Evolutionary conservation across 2,113 vertebrate species (phyloP).

Genomic region (Xiphophorus maculatus): DNA sequence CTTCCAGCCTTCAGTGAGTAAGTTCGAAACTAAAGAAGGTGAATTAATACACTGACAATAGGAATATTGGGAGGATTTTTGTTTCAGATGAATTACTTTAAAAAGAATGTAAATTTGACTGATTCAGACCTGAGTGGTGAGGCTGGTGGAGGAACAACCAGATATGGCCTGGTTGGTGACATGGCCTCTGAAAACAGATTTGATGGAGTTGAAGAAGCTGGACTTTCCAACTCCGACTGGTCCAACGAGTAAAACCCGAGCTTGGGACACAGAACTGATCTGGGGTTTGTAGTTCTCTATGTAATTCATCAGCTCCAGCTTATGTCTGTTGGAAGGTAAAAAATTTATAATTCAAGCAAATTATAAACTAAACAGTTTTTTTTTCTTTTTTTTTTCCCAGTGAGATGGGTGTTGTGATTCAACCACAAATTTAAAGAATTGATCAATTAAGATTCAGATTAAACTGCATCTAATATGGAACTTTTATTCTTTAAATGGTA

Average conservation of each 20-base stretch:
- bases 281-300: conserved; percentile 31
- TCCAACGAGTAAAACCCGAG: conserved; percentile 4
- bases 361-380: no score
- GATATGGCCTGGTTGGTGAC: conserved; percentile 59
- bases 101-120: background rate
- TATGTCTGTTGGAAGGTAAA: conserved; percentile 26
- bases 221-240: conserved; percentile 25
- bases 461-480: no score
- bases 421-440: no score
- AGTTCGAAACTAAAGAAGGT: conserved; percentile 13
- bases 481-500: no score
- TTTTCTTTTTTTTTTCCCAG: no score
- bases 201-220: conserved; percentile 67
- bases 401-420: no score
- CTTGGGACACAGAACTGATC: conserved; percentile 22
- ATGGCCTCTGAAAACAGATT: conserved; percentile 61
- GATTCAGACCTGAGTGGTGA: conserved; percentile 56
- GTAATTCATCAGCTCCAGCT: conserved; percentile 26
- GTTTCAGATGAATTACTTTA: no score
- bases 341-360: no score
- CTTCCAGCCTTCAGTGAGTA: conserved; percentile 54
- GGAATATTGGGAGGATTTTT: background rate
- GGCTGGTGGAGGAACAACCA: conserved; percentile 49
- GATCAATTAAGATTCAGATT: no score
- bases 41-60: background rate